Evolutionary conservation across 2,113 vertebrate species (phyloP), one percentile per base, ranked within the genome.

Genomic region (Paramisgurnus dabryanus): DNA sequence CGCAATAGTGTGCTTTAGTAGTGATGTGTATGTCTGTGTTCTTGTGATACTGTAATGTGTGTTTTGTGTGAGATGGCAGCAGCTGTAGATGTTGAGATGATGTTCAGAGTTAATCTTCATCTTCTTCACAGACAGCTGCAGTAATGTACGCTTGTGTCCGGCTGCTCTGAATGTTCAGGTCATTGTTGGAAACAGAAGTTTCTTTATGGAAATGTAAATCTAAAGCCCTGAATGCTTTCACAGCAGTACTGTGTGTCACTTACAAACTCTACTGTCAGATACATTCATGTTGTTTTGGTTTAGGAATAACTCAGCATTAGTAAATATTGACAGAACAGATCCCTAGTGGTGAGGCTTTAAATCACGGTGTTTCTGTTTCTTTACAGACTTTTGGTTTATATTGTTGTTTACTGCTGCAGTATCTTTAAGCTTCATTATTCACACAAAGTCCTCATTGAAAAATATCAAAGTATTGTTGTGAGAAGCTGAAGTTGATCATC

Each of bases 191-290:
- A 74, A 79, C 22, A 57, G 4, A 70, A 18, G 34, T 73, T 18
- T 55, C n/a, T 66, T 66, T 64, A 53, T 70, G 53, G 41, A 84
- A 76, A 71, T 18, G 34, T 55, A 61, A 65, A 68, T 55, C 18
- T 53, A 47, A 49, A 82, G 39, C 15, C 60, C 47, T 76, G 80
- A 85, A 49, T 79, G 76, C 64, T 87, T 87, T 86, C 81, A 71
- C 86, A 83, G 80, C 65, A 49, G 9, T 60, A n/a, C 73, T 70
- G 67, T 67, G 73, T 74, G 73, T 74, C 76, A 70, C 76, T 57
- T 18, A 53, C 67, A 66, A 39, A 70, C 72, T 41, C 4, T 0
- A 69, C 66, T 75, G 57, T 65, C 76, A 68, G 76, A 55, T 53
- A 12, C 49, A 4, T 53, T 15, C 49, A 27, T 65, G 15, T 75